Conservation (phyloP, 2,888 invertebrate species). For the Drosophila kuntzei region DNA sequence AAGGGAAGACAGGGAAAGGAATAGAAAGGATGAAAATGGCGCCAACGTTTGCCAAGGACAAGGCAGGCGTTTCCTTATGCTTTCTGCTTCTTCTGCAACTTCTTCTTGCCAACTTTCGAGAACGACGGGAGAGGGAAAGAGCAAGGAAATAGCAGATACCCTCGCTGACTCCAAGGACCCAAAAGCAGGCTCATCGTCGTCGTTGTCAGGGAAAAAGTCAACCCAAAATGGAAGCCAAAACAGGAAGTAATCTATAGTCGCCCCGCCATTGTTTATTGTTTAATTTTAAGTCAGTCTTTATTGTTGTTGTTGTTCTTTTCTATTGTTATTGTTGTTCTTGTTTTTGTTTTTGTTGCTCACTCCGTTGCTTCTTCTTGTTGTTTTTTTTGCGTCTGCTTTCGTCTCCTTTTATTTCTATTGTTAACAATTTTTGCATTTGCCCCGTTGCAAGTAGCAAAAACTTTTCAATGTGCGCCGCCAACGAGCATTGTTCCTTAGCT, state of each 20-base stretch:
- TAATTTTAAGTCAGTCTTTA: conserved; percentile 75
- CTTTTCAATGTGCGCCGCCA: conserved; percentile 60
- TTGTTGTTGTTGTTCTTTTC: conserved; percentile 21
- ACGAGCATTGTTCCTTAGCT: conserved; percentile 49
- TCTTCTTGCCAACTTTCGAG: conserved; percentile 7
- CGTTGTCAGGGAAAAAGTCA: conserved; percentile 50
- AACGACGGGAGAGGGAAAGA: background rate
- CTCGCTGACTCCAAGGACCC: conserved; percentile 1
- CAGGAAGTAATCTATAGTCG: conserved; percentile 82
- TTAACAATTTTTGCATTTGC: conserved; percentile 81
- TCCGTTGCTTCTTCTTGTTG: background rate
- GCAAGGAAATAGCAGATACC: background rate
- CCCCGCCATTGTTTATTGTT: conserved; percentile 82
- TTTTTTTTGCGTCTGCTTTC: conserved; percentile 32
- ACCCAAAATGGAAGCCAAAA: conserved; percentile 77
- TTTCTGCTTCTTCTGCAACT: conserved; percentile 2
- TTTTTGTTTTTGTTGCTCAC: conserved; percentile 7
- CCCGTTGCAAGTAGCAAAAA: conserved; percentile 76
- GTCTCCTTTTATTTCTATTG: conserved; percentile 68
- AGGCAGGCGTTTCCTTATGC: conserved; percentile 27
- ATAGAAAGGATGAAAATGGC: conserved; percentile 5
- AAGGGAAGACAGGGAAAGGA: background rate
- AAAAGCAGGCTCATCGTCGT: conserved; percentile 13
- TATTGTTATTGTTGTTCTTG: conserved; percentile 25
- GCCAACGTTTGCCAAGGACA: conserved; percentile 32